A percentile compares a stretch with the other conserved stretches of the same genome.
Evolutionary conservation across 2,113 vertebrate species (phyloP).

Genomic region (Ptyas mucosa): DNA sequence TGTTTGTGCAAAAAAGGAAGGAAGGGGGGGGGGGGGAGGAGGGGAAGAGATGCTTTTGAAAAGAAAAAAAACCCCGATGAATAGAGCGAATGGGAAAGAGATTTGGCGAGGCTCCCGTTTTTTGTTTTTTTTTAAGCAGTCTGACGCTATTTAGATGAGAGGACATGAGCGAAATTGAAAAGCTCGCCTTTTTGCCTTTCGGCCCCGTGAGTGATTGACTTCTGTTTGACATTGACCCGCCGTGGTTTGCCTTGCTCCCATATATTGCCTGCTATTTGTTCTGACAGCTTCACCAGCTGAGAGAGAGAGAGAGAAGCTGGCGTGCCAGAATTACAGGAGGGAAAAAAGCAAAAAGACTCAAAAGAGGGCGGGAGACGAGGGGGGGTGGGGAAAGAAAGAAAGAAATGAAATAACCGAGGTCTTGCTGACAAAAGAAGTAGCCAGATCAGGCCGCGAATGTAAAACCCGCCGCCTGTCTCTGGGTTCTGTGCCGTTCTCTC

Average conservation of each 20-base stretch:
- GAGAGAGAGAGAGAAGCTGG: slow-evolving; percentile 16
- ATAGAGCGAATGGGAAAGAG: not conserved
- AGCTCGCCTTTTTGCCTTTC: slow-evolving; percentile 49
- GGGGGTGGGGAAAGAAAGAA: accelerated
- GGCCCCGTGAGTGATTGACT: slow-evolving; percentile 46
- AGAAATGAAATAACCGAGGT: not conserved
- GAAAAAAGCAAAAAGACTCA: not conserved
- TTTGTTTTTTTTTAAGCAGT: slow-evolving; percentile 42
- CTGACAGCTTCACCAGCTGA: slow-evolving; percentile 59
- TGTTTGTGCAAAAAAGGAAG: too few species aligned
- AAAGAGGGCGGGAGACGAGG: not conserved
- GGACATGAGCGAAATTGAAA: slow-evolving; percentile 46
- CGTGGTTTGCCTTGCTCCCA: slow-evolving; percentile 58
- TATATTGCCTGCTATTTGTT: slow-evolving; percentile 52
- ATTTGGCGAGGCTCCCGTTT: not conserved
- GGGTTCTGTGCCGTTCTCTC: not conserved
- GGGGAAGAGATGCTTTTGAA: not conserved
- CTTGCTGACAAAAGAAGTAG: not conserved
- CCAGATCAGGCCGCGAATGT: not conserved
- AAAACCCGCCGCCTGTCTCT: not conserved
- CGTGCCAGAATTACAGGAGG: slow-evolving; percentile 12
- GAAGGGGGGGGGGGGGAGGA: not conserved
- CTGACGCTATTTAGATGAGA: slow-evolving; percentile 36
- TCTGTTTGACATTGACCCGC: slow-evolving; percentile 56
- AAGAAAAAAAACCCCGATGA: not conserved